phyloP scores from a whole-genome alignment of 2,888 invertebrate genomes.

The Rutpela maculata region DNA sequence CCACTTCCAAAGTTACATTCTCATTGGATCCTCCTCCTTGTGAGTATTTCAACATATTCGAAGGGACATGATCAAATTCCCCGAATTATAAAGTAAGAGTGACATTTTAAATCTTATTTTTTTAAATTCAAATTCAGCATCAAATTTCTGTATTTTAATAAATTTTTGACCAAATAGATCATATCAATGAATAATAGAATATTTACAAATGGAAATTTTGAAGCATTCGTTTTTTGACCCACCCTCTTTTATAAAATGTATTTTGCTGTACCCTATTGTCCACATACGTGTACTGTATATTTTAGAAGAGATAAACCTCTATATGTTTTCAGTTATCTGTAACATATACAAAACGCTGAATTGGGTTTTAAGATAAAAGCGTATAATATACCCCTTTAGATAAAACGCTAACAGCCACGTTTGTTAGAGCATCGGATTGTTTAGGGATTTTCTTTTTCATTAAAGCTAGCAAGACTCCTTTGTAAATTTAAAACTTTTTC shows the following conservation, averaged over 20 bases:
- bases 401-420: constrained; percentile 15
- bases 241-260: not conserved
- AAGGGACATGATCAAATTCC: too few species aligned
- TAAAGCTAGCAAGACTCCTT: not conserved
- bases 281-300: not conserved
- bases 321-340: constrained; percentile 15
- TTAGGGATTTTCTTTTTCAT: constrained; percentile 23
- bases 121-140: too few species aligned
- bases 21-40: too few species aligned
- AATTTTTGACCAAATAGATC: too few species aligned
- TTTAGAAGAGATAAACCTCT: constrained; percentile 9
- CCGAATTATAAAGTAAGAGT: too few species aligned
- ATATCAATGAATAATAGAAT: too few species aligned
- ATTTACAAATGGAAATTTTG: too few species aligned
- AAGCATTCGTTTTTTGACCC: not conserved
- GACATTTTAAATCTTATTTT: too few species aligned
- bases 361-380: constrained; percentile 24
- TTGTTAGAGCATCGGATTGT: constrained; percentile 3
- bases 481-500: not conserved
- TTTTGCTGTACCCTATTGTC: not conserved
- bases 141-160: too few species aligned
- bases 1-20: too few species aligned
- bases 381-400: constrained; percentile 23
- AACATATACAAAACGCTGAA: constrained; percentile 12
- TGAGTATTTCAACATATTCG: too few species aligned